Percentiles rank a stretch among this genome's conserved stretches.
Evolutionary conservation across 1,140 invertebrate species (phyloP).

Genomic region (Drosophila tropicalis): DNA sequence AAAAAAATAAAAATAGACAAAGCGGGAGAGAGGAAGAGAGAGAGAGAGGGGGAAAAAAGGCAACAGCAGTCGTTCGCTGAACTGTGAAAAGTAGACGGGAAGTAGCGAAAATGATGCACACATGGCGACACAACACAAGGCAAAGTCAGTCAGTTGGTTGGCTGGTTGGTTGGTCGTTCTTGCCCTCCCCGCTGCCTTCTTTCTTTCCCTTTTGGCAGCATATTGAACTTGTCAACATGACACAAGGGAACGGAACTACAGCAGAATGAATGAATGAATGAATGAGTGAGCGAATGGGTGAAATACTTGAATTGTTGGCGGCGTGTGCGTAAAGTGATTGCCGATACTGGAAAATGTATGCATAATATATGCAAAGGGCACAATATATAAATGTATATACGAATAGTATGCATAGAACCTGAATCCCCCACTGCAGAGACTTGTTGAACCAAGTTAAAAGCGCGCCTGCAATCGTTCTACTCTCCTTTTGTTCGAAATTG

Average conservation of each 20-base stretch:
- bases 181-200: neutral
- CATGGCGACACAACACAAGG: constrained; percentile 46
- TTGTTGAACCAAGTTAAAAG: constrained; percentile 65
- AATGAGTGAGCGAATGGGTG: constrained; percentile 39
- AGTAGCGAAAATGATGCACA: constrained; percentile 62
- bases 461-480: constrained; percentile 7
- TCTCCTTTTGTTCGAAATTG: constrained; percentile 59
- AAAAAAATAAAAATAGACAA: neutral
- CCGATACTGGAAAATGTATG: constrained; percentile 65
- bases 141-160: constrained; percentile 46
- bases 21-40: constrained; percentile 21
- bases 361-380: constrained; percentile 56
- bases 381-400: constrained; percentile 5
- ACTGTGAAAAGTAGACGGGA: constrained; percentile 72
- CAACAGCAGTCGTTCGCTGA: constrained; percentile 46
- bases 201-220: constrained; percentile 32
- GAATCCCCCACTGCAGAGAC: constrained; percentile 24
- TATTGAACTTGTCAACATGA: constrained; percentile 74
- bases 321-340: constrained; percentile 66
- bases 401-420: neutral
- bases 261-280: constrained; percentile 47
- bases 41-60: constrained; percentile 22
- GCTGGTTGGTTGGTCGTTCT: neutral
- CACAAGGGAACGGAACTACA: constrained; percentile 52
- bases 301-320: constrained; percentile 16